These are phyloP conservation scores for Danaus melanippus DNA, from an alignment of 1,140 invertebrate species.

Conservation along the genomic window DNA sequence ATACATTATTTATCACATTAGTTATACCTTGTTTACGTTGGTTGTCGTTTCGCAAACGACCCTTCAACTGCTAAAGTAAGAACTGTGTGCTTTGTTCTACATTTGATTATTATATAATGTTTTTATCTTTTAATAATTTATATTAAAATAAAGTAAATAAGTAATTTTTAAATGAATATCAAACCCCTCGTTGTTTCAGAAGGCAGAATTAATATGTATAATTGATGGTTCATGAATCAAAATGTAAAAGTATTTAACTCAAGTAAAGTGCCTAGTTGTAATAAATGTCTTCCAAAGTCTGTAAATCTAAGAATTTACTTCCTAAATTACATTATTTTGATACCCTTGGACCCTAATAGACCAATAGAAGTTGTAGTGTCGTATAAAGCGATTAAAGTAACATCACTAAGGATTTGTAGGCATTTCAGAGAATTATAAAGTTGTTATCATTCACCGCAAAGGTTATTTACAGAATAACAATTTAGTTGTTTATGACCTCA, in stretches of 20 bases:
- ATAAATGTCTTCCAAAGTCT: slow-evolving; percentile 6
- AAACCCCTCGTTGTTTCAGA: no score
- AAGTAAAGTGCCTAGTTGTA: no score
- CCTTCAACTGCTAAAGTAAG: slow-evolving; percentile 22
- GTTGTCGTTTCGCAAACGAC: slow-evolving; percentile 41
- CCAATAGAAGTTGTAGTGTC: slow-evolving; percentile 39
- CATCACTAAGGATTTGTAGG: slow-evolving; percentile 48
- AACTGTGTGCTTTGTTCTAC: no score
- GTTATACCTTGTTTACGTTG: slow-evolving; percentile 53
- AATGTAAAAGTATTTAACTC: no score
- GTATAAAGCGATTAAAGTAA: slow-evolving; percentile 62
- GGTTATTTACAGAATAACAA: slow-evolving; percentile 16
- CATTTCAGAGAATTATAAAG: slow-evolving; percentile 50
- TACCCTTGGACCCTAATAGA: slow-evolving; percentile 28
- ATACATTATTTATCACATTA: slow-evolving; percentile 66
- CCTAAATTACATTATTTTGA: slow-evolving; percentile 22
- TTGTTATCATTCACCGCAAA: slow-evolving; percentile 36
- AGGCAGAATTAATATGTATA: no score
- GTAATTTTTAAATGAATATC: no score
- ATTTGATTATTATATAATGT: no score
- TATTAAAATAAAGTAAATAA: no score
- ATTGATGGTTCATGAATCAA: no score
- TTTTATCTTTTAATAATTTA: no score
- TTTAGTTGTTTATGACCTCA: slow-evolving; percentile 20
- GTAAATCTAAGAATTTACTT: slow-evolving; percentile 11